Evolutionary conservation across 2,888 invertebrate species (phyloP).

Genomic region (Temnothorax ravouxi): DNA sequence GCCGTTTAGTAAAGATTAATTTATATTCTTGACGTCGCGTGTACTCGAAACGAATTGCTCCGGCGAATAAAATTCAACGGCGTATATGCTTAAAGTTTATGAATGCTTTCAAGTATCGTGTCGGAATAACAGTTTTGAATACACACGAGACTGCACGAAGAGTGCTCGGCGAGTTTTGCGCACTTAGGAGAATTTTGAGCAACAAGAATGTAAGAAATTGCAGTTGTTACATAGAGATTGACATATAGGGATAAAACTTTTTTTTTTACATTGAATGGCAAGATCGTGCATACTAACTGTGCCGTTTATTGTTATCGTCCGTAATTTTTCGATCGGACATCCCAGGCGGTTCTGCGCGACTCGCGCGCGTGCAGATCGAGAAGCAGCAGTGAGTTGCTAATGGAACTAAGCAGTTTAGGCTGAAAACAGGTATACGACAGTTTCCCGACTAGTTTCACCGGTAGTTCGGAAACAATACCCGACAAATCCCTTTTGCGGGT

Average conservation of each 20-base stretch:
- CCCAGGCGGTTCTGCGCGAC: background rate
- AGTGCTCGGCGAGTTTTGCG: slow-evolving; percentile 1
- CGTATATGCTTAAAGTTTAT: slow-evolving; percentile 3
- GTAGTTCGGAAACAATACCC: slow-evolving; percentile 74
- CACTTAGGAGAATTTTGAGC: slow-evolving; percentile 10
- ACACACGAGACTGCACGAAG: slow-evolving; percentile 10
- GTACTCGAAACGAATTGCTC: background rate
- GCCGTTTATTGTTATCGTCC: slow-evolving; percentile 25
- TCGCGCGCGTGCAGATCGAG: slow-evolving; percentile 15
- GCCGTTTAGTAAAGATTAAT: background rate
- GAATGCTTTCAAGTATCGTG: slow-evolving; percentile 11
- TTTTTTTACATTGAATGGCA: background rate
- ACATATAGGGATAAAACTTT: background rate
- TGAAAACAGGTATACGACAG: slow-evolving; percentile 69
- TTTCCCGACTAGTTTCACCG: slow-evolving; percentile 67
- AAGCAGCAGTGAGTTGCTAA: slow-evolving; percentile 55
- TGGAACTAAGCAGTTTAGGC: slow-evolving; percentile 75
- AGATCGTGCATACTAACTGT: background rate
- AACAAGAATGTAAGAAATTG: slow-evolving; percentile 19
- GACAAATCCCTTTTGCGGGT: slow-evolving; percentile 76
- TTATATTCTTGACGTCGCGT: background rate
- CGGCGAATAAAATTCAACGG: background rate
- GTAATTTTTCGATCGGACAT: slow-evolving; percentile 14
- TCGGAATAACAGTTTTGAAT: slow-evolving; percentile 20
- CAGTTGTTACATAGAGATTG: background rate